Evolutionary conservation across 2,888 invertebrate species (phyloP).

Genomic region (Ochropacha duplaris): DNA sequence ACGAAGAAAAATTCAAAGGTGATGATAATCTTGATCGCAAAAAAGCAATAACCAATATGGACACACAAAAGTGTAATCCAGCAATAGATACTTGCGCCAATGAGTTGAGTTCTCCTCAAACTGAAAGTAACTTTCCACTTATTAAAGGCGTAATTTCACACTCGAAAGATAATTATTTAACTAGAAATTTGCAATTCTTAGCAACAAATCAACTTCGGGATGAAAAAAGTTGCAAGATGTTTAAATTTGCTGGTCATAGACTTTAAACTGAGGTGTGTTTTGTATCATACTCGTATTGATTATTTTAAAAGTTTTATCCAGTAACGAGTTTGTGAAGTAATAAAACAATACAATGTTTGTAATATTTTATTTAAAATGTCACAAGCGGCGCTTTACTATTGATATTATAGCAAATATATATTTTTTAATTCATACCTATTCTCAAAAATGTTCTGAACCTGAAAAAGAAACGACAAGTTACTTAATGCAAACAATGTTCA

Average conservation of each 20-base stretch:
- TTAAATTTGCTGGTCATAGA: slow-evolving; percentile 67
- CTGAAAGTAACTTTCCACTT: slow-evolving; percentile 18
- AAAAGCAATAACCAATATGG: slow-evolving; percentile 49
- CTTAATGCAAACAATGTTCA: not conserved
- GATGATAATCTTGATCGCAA: slow-evolving; percentile 55
- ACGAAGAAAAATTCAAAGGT: slow-evolving; percentile 39
- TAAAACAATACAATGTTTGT: slow-evolving; percentile 6
- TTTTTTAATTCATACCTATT: slow-evolving; percentile 2
- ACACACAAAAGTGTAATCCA: slow-evolving; percentile 42
- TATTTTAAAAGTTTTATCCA: not conserved
- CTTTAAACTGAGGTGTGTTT: slow-evolving; percentile 29
- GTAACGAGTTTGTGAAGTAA: not conserved
- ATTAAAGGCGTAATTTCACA: slow-evolving; percentile 20
- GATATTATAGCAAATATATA: too few relatives aligned
- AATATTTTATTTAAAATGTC: not conserved
- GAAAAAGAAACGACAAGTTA: slow-evolving; percentile 28
- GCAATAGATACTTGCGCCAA: slow-evolving; percentile 23
- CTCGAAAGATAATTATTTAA: slow-evolving; percentile 29
- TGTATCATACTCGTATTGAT: not conserved
- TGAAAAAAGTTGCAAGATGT: slow-evolving; percentile 68
- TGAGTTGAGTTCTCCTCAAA: slow-evolving; percentile 16
- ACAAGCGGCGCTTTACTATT: slow-evolving; percentile 10
- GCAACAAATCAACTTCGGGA: slow-evolving; percentile 44
- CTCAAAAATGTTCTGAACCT: slow-evolving; percentile 39
- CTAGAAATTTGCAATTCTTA: slow-evolving; percentile 44